Evolutionary conservation across 1,140 invertebrate species (phyloP).

Genomic region (Tribolium castaneum): DNA sequence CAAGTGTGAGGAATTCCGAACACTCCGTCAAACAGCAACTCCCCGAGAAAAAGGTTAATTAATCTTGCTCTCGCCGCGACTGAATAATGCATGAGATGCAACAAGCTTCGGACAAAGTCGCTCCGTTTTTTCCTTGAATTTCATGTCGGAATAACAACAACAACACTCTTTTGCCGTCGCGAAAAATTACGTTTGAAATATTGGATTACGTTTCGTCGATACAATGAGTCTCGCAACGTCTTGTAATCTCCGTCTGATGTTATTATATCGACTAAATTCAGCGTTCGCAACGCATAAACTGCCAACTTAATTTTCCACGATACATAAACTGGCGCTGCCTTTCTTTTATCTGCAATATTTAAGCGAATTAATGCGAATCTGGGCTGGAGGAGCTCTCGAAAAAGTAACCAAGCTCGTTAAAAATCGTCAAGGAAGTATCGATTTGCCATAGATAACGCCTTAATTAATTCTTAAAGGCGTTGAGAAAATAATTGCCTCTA

Average conservation of each 20-base stretch:
- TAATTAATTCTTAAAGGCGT: not conserved
- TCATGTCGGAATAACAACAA: not conserved
- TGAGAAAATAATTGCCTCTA: not conserved
- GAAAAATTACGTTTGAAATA: slow-evolving; percentile 32
- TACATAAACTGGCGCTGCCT: not conserved
- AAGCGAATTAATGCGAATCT: not conserved
- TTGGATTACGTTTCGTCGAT: slow-evolving; percentile 38
- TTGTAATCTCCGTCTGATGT: slow-evolving; percentile 37
- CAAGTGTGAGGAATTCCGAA: slow-evolving; percentile 8
- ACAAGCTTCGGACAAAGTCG: slow-evolving; percentile 1
- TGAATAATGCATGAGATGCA: slow-evolving; percentile 34
- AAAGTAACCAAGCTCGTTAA: not conserved
- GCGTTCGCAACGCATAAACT: slow-evolving; percentile 28
- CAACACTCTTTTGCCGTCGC: not conserved
- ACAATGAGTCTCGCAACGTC: slow-evolving; percentile 37
- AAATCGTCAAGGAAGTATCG: not conserved
- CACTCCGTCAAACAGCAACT: not conserved
- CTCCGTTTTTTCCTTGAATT: not conserved
- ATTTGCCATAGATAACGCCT: not conserved
- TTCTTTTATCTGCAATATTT: slow-evolving; percentile 12
- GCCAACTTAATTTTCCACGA: slow-evolving; percentile 10
- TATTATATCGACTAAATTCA: slow-evolving; percentile 9
- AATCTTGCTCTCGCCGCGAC: not conserved
- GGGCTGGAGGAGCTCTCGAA: not conserved
- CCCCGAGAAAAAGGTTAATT: slow-evolving; percentile 8